Conservation (phyloP, 2,113 vertebrate genomes). For the Solea solea region DNA sequence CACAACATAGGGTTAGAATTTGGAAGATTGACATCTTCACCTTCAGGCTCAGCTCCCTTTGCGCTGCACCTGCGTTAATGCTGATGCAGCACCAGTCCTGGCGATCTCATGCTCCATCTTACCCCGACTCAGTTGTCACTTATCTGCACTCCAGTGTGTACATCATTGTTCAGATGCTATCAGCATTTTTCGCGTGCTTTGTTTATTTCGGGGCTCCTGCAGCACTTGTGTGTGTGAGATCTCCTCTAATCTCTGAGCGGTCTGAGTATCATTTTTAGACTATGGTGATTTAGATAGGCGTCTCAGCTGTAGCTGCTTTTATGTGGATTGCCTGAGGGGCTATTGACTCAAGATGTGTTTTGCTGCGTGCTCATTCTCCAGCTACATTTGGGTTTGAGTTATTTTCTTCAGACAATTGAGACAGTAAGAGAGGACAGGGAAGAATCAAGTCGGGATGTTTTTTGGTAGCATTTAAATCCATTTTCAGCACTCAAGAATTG, state of each 20-base stretch:
- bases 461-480: slow-evolving; percentile 3
- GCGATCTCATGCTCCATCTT: neutral
- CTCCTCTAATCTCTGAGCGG: neutral
- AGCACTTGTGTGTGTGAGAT: neutral
- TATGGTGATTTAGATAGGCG: neutral
- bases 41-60: neutral
- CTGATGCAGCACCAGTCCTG: neutral
- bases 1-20: neutral
- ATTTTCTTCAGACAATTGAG: neutral
- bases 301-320: slow-evolving; percentile 7
- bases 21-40: neutral
- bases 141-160: neutral
- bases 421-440: neutral
- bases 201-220: neutral
- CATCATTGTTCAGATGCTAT: neutral
- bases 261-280: neutral
- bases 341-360: slow-evolving; percentile 19
- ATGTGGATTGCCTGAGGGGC: neutral
- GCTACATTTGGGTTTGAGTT: neutral
- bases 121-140: neutral
- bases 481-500: slow-evolving; percentile 11
- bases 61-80: neutral
- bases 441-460: neutral
- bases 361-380: slow-evolving; percentile 1
- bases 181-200: neutral